Conservation (phyloP, 2,888 invertebrate species). For the Andrena bucephala region DNA sequence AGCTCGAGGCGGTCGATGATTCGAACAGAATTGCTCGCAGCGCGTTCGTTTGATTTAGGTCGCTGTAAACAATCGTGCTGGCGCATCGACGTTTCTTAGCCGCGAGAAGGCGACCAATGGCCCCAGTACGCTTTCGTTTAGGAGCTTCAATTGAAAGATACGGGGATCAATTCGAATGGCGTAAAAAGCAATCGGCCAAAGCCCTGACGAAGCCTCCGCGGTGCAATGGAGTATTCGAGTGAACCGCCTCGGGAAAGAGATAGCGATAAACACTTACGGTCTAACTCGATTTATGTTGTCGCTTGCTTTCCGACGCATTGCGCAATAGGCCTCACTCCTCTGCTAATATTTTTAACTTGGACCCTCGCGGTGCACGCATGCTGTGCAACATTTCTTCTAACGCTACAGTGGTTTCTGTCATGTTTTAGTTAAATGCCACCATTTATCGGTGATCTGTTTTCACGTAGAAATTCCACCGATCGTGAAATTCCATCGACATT, state of each 20-base stretch:
- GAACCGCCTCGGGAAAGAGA: neutral
- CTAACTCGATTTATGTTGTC: slow-evolving; percentile 1
- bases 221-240: neutral
- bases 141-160: neutral
- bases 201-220: neutral
- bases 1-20: neutral
- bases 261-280: neutral
- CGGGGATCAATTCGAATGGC: neutral
- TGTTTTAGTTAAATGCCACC: too few species aligned
- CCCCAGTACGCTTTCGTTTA: neutral
- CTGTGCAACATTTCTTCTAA: neutral
- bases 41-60: slow-evolving; percentile 9
- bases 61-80: neutral
- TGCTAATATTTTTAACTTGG: slow-evolving; percentile 45
- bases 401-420: too few species aligned
- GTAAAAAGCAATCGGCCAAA: neutral
- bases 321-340: slow-evolving; percentile 17
- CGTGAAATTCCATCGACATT: too few species aligned
- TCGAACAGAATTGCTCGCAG: neutral
- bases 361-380: neutral
- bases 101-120: neutral
- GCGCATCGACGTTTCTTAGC: neutral
- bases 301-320: slow-evolving; percentile 5
- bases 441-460: too few species aligned
- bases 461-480: too few species aligned